Evolutionary conservation across 2,888 invertebrate genomes (phyloP), one percentile per base, ranked within the genome.

Genomic region (Nycteola revayana): DNA sequence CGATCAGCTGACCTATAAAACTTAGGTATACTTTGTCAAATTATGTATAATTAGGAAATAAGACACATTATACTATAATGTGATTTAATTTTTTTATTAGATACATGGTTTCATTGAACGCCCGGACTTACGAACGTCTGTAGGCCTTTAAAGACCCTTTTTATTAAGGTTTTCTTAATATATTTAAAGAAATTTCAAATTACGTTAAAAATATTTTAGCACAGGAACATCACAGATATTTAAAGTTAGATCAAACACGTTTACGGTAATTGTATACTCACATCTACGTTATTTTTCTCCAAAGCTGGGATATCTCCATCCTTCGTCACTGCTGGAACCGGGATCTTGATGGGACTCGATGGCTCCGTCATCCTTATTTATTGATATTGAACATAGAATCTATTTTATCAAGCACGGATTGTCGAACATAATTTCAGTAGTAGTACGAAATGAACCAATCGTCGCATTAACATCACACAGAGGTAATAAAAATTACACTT

Each of bases 201-300:
- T 18, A 18, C 18, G 18, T 6, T 18, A 6, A 18, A 18, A 5
- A 5, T 18, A 18, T 18, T 3, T 18, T 18, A 6, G 4, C 6
- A 18, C 18, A 18, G 18, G 3, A 6, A 5, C 6, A 18, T 18
- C 6, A 6, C n/a, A 18, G 4, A 18, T 18, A 6, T 18, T 18
- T 6, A 6, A 18, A 18, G 6, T 18, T 18, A 6, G 3, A 18
- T 18, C 3, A 18, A 18, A n/a, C n/a, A n/a, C n/a, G n/a, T n/a
- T n/a, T n/a, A n/a, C n/a, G n/a, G n/a, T n/a, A n/a, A n/a, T n/a
- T n/a, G n/a, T n/a, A 25, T 72, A 86, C 87, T 86, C 54, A 86
- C 87, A 36, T 85, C 82, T 24, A 72, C 48, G 50, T 72, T 69
- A 56, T 70, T 75, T 17, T 70, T 61, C 55, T 87, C 86, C 77